Evolutionary conservation across 2,888 invertebrate genomes (phyloP), one percentile per base, ranked within the genome.

Genomic region (Minunthozetes semirufus): DNA sequence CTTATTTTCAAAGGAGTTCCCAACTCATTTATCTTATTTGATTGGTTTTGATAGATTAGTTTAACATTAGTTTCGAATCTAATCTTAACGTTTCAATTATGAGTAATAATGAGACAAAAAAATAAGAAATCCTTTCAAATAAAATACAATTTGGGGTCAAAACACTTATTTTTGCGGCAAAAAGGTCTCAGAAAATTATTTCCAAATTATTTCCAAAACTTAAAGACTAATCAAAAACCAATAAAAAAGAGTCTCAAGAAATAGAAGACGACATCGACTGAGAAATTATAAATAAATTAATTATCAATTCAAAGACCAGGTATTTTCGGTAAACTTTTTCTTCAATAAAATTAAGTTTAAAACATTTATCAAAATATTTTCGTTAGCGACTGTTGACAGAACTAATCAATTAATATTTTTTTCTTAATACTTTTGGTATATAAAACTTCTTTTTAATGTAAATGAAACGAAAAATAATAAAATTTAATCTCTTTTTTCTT

Each of bases 281-380:
- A 19, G 25, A 25, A 56, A n/a, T 56, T 2, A 4, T 13, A 8
- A 22, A 22, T 25, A 25, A 56, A 22, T 25, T 56, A 56, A 56
- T 56, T 56, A 56, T 9, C 56, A 56, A 56, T 56, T 22, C 56
- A 2, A 13, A 56, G 56, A 19, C 25, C 53, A 53, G 19, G 19
- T 19, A 53, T 53, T n/a, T 19, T 53, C 11, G 25, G 9, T 56
- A 9, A 25, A 25, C 25, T 22, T 56, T 9, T 25, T 25, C 19
- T 25, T 25, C 5, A 25, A 13, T 22, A 22, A 25, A 25, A n/a
- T n/a, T n/a, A n/a, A n/a, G 6, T n/a, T 56, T 9, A 56, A 56
- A 25, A 56, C 6, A 25, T 22, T 56, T 56, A 56, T 56, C 56
- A 56, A 56, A 53, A 56, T n/a, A n/a, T n/a, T n/a, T 53, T 53